phyloP scores from a whole-genome alignment of 2,888 invertebrate species.

The Scaptodrosophila latifasciaeformis region DNA sequence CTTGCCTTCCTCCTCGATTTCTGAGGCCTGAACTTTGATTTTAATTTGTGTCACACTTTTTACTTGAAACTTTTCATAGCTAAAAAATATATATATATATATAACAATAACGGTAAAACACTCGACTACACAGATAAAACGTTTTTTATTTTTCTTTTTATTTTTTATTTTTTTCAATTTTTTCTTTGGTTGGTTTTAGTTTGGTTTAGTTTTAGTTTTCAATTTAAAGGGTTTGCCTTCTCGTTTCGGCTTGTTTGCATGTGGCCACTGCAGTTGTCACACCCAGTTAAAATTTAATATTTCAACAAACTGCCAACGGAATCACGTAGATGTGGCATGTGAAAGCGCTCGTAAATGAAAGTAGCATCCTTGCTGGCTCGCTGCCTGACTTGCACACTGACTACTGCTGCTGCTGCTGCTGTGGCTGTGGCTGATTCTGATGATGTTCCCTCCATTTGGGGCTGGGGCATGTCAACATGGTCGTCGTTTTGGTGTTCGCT shows the following conservation, averaged over 20 bases:
- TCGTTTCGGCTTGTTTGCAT: neutral
- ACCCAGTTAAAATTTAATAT: constrained; percentile 63
- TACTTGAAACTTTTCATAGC: neutral
- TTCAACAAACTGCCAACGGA: constrained; percentile 53
- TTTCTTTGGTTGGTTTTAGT: no score
- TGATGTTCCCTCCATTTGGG: constrained; percentile 21
- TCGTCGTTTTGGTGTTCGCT: neutral
- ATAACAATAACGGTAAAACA: no score
- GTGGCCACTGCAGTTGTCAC: constrained; percentile 51
- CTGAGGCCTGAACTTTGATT: constrained; percentile 22
- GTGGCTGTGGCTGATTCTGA: constrained; percentile 18
- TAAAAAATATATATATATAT: no score
- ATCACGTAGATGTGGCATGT: constrained; percentile 45
- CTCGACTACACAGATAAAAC: no score
- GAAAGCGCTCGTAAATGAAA: constrained; percentile 52
- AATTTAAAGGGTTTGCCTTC: neutral
- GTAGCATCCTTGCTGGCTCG: constrained; percentile 57
- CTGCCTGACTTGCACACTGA: constrained; percentile 53
- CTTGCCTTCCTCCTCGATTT: neutral
- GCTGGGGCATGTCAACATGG: constrained; percentile 34
- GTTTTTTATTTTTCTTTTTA: no score
- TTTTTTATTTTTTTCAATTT: no score
- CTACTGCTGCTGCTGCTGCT: constrained; percentile 21
- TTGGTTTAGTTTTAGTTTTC: constrained; percentile 5
- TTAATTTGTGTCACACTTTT: constrained; percentile 29